A percentile compares a stretch with the other conserved stretches of the same genome.
Evolutionary conservation across 2,888 invertebrate genomes (phyloP).

Genomic region (Coenonympha arcania): DNA sequence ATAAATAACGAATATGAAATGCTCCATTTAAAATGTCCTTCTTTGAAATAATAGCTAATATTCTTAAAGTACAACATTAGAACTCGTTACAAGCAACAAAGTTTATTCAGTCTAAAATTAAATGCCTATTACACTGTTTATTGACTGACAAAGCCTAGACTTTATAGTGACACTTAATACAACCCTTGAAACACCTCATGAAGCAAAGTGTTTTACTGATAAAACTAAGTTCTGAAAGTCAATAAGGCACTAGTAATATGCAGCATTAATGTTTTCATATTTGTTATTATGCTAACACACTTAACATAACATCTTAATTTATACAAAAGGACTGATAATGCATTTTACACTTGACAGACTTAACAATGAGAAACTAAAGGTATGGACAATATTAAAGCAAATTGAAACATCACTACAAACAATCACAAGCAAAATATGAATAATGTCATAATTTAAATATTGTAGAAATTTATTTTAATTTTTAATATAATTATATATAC

Average conservation of each 20-base stretch:
- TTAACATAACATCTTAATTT: no score
- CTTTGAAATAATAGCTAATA: conserved; percentile 58
- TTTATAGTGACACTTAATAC: conserved; percentile 4
- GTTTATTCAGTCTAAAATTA: conserved; percentile 61
- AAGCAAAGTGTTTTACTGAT: neutral
- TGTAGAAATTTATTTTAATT: neutral
- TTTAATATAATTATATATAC: neutral
- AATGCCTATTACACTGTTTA: conserved; percentile 53
- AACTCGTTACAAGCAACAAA: conserved; percentile 57
- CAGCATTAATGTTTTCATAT: conserved; percentile 59
- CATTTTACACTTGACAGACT: conserved; percentile 42
- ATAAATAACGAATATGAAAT: conserved; percentile 74
- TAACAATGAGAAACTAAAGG: conserved; percentile 45
- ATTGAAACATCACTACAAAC: conserved; percentile 43
- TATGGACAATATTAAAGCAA: conserved; percentile 59
- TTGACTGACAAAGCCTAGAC: conserved; percentile 49
- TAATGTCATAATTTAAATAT: conserved; percentile 4
- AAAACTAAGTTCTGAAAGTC: conserved; percentile 54
- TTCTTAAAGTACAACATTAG: conserved; percentile 59
- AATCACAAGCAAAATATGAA: conserved; percentile 12
- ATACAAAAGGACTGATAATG: no score
- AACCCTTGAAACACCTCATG: conserved; percentile 27
- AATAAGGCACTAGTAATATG: conserved; percentile 63
- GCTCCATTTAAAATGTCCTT: conserved; percentile 64
- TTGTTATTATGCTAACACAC: conserved; percentile 56